Percentiles rank a stretch among this genome's conserved stretches.
Conservation (phyloP, 2,797 vertebrate species). For the Strix occidentalis region DNA sequence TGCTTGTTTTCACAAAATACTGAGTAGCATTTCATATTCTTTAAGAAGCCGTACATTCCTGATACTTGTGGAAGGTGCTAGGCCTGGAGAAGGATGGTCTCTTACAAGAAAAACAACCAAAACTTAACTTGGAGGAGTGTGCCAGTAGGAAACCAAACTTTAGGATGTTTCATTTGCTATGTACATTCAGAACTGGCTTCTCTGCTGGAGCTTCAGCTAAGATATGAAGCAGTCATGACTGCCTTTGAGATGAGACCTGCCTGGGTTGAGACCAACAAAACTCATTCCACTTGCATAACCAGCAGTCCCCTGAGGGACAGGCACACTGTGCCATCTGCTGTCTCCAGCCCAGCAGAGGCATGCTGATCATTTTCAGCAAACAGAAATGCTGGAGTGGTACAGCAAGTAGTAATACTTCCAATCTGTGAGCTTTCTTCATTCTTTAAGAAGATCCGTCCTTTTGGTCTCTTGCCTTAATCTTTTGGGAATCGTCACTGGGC, state of each 20-base stretch:
- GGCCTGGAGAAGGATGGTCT: not conserved
- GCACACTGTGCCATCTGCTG: not conserved
- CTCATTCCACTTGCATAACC: not conserved
- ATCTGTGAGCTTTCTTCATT: not conserved
- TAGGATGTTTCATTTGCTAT: not conserved
- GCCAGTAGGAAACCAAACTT: not conserved
- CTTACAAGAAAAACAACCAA: not conserved
- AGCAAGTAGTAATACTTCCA: not conserved
- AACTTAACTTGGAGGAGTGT: not conserved
- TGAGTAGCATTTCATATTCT: not conserved
- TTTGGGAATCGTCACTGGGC: not conserved
- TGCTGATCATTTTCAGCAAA: not conserved
- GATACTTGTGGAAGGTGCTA: not conserved
- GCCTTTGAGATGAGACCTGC: not conserved
- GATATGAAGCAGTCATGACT: not conserved
- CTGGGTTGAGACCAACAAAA: not conserved
- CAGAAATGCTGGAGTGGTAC: not conserved
- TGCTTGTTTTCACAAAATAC: not conserved
- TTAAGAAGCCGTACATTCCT: not conserved
- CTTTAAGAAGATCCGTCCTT: not conserved
- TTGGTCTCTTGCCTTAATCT: not conserved
- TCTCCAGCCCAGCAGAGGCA: not conserved
- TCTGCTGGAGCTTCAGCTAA: not conserved
- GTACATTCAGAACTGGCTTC: not conserved
- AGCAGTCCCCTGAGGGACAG: not conserved